A percentile compares a stretch with the other conserved stretches of the same genome.
phyloP scores from a whole-genome alignment of 2,888 invertebrate genomes.

The Drosophila meridiana region DNA sequence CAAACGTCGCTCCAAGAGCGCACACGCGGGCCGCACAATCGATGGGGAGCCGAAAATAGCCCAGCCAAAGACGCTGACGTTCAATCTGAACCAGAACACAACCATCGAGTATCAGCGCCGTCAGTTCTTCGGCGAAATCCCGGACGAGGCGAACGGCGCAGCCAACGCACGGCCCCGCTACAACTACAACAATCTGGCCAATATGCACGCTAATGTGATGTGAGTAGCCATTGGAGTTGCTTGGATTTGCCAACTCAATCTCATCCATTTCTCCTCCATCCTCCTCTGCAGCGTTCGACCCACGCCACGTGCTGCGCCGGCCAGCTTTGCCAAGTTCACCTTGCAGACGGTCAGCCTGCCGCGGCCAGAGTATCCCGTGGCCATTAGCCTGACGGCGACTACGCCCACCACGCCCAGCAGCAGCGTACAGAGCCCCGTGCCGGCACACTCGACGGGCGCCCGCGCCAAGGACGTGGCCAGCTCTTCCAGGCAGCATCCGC shows the following conservation, averaged over 20 bases:
- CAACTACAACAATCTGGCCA: conserved; percentile 81
- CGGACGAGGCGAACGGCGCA: conserved; percentile 53
- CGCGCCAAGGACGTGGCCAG: conserved; percentile 68
- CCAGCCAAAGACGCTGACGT: conserved; percentile 83
- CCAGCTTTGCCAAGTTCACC: conserved; percentile 87
- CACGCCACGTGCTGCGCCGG: conserved; percentile 84
- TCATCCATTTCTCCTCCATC: background rate
- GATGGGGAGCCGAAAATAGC: conserved; percentile 83
- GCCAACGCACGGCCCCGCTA: conserved; percentile 63
- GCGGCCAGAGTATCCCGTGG: conserved; percentile 89
- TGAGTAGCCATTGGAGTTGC: conserved; percentile 67
- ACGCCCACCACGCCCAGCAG: conserved; percentile 78
- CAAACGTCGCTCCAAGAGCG: conserved; percentile 85
- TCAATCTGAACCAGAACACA: conserved; percentile 85
- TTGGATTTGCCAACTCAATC: background rate
- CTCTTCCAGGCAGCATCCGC: conserved; percentile 54
- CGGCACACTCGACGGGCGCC: conserved; percentile 58
- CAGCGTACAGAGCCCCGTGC: conserved; percentile 69
- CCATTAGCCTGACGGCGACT: conserved; percentile 83
- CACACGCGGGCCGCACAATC: conserved; percentile 83
- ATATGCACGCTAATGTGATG: conserved; percentile 85
- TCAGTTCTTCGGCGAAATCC: conserved; percentile 82
- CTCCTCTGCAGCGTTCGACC: conserved; percentile 77
- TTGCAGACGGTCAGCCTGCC: conserved; percentile 91
- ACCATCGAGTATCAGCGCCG: conserved; percentile 83